Evolutionary conservation across 2,113 vertebrate genomes (phyloP).

Genomic region (Erythrolamprus reginae): DNA sequence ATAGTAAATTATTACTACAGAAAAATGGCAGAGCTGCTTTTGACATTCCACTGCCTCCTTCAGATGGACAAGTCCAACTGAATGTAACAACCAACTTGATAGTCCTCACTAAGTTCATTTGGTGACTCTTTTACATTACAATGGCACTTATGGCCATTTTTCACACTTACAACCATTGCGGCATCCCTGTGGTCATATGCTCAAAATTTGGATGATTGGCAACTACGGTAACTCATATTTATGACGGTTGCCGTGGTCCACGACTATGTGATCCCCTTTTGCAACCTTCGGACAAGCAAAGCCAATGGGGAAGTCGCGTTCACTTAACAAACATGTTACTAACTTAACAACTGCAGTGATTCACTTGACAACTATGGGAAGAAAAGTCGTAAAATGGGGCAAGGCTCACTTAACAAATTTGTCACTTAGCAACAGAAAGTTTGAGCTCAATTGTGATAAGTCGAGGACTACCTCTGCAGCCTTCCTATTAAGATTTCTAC

Average conservation of each 20-base stretch:
- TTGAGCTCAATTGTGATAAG: neutral
- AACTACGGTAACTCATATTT: too few species aligned
- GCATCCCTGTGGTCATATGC: too few species aligned
- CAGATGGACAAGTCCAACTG: neutral
- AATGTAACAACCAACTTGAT: neutral
- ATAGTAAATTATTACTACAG: constrained; percentile 18
- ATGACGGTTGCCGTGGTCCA: neutral
- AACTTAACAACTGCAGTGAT: neutral
- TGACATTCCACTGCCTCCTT: neutral
- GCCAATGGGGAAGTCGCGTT: neutral
- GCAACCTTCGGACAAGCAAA: neutral
- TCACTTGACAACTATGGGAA: neutral
- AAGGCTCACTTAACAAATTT: neutral
- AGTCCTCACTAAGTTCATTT: too few species aligned
- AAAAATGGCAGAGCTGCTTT: neutral
- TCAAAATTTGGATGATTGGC: too few species aligned
- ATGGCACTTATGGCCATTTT: too few species aligned
- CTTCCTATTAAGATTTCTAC: neutral
- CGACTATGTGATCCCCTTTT: neutral
- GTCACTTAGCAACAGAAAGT: neutral
- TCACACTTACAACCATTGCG: too few species aligned
- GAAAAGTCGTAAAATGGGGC: neutral
- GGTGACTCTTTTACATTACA: too few species aligned
- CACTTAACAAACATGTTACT: neutral
- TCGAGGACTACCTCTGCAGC: neutral